Base-by-base conservation (phyloP, 2,888 invertebrate genomes). In the Hedychridium roseum region DNA sequence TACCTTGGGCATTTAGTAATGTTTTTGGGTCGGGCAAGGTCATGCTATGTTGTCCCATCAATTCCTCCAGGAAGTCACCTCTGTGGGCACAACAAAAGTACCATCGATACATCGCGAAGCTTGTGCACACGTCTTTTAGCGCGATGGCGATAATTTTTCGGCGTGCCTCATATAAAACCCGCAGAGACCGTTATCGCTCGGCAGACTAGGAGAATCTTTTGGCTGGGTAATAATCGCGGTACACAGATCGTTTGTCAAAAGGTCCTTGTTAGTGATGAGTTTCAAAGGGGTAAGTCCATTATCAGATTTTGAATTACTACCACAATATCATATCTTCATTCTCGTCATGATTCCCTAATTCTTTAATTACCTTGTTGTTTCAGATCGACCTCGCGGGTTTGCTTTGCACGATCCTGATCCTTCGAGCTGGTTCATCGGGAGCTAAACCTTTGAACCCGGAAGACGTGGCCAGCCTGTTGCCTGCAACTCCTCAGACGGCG, bases 121-220 rank as follows among this genome's bases (percentile, higher is more conserved):
- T 61, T 50, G 52, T 66, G 59, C 57, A 64, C 59, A 61, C 60
- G 60, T 42, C 43, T 53, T 47, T 66, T 66, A 66, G 57, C 66
- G 48, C 28, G 34, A 11, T 17, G 32, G 37, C 44, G 66, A 64
- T 66, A 66, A 66, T 66, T 66, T 46, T 61, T 56, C 60, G 50
- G 40, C 43, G 53, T 45, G 64, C 42, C 48, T 59, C 52, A 47
- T 66, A 66, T 66, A 66, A 66, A 66, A 57, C 43, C 37, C 39
- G 54, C 49, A 56, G 52, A 43, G 23, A 50, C 59, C 57, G 66
- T 66, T 66, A 66, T 60, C 43, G 48, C 38, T 46, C 37, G 39
- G 40, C 66, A 66, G 66, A 64, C 45, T 32, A 27, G 43, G 43
- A 57, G 47, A 57, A 51, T 43, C 38, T 48, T 39, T 51, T 27